A percentile compares a stretch with the other conserved stretches of the same genome.
phyloP scores from a whole-genome alignment of 2,888 invertebrate species.

The Sphaeridia pumilis region DNA sequence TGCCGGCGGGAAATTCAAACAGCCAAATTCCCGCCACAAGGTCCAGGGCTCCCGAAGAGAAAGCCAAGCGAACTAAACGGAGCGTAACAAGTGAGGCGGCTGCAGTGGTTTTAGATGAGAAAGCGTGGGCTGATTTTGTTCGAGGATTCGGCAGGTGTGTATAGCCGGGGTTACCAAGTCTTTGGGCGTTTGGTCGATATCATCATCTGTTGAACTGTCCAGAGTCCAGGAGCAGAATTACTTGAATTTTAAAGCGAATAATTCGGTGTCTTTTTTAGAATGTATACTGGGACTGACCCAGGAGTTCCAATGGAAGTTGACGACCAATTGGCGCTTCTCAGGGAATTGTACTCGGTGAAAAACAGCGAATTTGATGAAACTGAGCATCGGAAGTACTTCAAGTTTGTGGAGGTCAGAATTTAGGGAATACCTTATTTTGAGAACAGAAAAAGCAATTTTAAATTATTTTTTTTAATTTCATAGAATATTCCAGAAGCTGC shows the following conservation, averaged over 20 bases:
- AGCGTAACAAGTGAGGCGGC: background rate
- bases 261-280: background rate
- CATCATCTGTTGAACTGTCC: background rate
- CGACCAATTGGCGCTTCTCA: constrained; percentile 48
- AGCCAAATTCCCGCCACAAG: background rate
- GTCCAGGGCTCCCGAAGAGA: background rate
- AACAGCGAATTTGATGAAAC: constrained; percentile 46
- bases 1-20: background rate
- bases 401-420: constrained; percentile 44
- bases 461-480: constrained; percentile 1
- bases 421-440: background rate
- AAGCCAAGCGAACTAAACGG: no score
- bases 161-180: no score
- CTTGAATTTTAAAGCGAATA: no score
- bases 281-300: constrained; percentile 41
- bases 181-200: no score
- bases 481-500: constrained; percentile 45
- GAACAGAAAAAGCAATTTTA: constrained; percentile 5
- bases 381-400: constrained; percentile 48
- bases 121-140: no score
- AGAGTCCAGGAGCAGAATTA: background rate
- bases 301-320: constrained; percentile 53
- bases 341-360: constrained; percentile 43
- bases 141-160: no score
- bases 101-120: no score